These are phyloP conservation scores for Labeo rohita DNA, from an alignment of 2,113 vertebrate species.

Conservation along the genomic window DNA sequence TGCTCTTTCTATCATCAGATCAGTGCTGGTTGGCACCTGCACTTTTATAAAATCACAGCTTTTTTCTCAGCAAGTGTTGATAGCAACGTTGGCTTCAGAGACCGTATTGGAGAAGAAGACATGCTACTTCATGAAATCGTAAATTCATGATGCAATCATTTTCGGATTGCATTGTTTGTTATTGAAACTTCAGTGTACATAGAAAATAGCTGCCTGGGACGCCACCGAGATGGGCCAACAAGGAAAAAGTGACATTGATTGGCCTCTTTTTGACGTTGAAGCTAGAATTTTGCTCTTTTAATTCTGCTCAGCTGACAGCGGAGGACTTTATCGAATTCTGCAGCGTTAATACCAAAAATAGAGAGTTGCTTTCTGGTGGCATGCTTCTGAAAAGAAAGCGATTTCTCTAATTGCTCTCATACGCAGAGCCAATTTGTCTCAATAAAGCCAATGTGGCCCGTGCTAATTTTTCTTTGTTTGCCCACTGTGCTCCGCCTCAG, in stretches of 20 bases:
- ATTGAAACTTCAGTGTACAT: not conserved
- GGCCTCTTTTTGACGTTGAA: not conserved
- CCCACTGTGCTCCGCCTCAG: slow-evolving; percentile 66
- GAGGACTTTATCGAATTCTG: slow-evolving; percentile 57
- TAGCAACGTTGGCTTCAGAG: slow-evolving; percentile 11
- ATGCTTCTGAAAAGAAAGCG: slow-evolving; percentile 60
- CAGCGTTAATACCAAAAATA: slow-evolving; percentile 49
- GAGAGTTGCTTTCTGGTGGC: slow-evolving; percentile 55
- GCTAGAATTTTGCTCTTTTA: slow-evolving; percentile 49
- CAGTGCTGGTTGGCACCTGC: slow-evolving; percentile 43
- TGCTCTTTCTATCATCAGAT: slow-evolving; percentile 55
- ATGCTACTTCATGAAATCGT: not conserved
- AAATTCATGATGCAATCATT: not conserved
- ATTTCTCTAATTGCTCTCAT: slow-evolving; percentile 71
- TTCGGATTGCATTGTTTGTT: not conserved
- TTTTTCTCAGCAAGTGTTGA: slow-evolving; percentile 32
- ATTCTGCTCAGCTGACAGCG: slow-evolving; percentile 54
- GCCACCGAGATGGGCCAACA: not conserved
- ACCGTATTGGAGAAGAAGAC: not conserved
- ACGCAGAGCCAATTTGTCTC: slow-evolving; percentile 74
- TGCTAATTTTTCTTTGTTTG: slow-evolving; percentile 70
- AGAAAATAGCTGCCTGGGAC: not conserved
- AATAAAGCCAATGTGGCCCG: slow-evolving; percentile 72
- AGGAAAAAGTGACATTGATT: not conserved
- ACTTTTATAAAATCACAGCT: slow-evolving; percentile 58